Conservation (phyloP, 2,797 vertebrate species). For the Tauraco hartlaubi region DNA sequence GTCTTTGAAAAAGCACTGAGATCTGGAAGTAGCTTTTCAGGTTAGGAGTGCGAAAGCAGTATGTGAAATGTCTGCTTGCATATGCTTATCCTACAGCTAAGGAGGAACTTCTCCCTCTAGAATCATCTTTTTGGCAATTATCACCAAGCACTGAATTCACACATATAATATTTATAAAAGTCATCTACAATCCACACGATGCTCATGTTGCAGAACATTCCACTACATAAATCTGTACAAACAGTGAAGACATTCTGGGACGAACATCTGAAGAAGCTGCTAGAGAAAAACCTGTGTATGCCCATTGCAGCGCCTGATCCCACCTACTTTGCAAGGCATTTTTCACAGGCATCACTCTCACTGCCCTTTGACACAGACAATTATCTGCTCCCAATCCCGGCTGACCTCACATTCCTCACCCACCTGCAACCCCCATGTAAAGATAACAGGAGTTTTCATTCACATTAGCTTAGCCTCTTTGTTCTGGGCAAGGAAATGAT, state of each 20-base stretch:
- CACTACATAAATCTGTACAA: not conserved
- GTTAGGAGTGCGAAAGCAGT: not conserved
- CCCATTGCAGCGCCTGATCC: not conserved
- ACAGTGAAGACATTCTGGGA: not conserved
- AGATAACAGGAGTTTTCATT: conserved; percentile 56
- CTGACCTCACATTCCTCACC: conserved; percentile 70
- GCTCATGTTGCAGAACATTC: not conserved
- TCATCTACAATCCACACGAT: not conserved
- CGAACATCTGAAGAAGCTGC: conserved; percentile 4
- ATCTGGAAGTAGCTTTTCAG: not conserved
- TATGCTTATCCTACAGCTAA: not conserved
- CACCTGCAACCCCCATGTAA: conserved; percentile 62
- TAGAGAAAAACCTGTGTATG: not conserved
- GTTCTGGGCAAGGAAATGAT: conserved; percentile 24
- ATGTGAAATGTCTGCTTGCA: not conserved
- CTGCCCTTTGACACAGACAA: conserved; percentile 50
- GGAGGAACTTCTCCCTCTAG: not conserved
- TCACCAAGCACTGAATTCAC: not conserved
- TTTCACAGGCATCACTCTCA: conserved; percentile 55
- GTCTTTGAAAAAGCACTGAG: not conserved
- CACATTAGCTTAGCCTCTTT: conserved; percentile 34
- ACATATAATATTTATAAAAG: not conserved
- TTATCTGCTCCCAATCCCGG: conserved; percentile 36
- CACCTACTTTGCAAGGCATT: conserved; percentile 28
- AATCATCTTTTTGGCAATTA: not conserved